Evolutionary conservation across 1,140 invertebrate species (phyloP).

Genomic region (Scaptomyza hsui): DNA sequence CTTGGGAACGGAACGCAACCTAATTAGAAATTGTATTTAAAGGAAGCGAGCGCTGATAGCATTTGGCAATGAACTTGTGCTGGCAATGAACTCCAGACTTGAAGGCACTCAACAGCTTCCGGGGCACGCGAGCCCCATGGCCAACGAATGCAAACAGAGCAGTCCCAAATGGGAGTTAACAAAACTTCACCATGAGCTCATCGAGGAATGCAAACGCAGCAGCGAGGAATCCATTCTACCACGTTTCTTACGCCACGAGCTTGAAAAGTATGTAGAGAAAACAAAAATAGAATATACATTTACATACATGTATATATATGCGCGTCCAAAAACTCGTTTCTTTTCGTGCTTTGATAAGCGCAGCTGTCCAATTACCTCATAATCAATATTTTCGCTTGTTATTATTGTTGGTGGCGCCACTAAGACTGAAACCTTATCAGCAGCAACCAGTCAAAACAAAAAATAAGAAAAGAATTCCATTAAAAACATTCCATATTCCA

Average conservation of each 20-base stretch:
- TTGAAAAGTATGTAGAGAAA: constrained; percentile 75
- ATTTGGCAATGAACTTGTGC: constrained; percentile 70
- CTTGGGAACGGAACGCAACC: constrained; percentile 56
- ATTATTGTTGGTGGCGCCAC: constrained; percentile 11
- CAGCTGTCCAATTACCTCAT: constrained; percentile 18
- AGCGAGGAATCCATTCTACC: constrained; percentile 71
- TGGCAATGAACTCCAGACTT: constrained; percentile 70
- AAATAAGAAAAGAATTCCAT: background rate
- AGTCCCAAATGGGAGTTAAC: constrained; percentile 69
- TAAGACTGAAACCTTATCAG: constrained; percentile 38
- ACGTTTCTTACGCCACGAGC: constrained; percentile 68
- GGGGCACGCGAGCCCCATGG: constrained; percentile 55
- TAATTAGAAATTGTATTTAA: constrained; percentile 45
- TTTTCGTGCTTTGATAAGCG: constrained; percentile 23
- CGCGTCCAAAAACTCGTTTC: constrained; percentile 13
- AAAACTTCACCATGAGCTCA: constrained; percentile 73
- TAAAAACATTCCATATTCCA: constrained; percentile 1
- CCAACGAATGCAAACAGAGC: constrained; percentile 67
- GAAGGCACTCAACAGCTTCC: constrained; percentile 62
- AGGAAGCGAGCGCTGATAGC: constrained; percentile 2
- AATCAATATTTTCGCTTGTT: constrained; percentile 35
- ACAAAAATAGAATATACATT: background rate
- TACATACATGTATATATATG: background rate
- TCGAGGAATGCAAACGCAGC: constrained; percentile 76
- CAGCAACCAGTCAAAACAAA: background rate